Evolutionary conservation across 2,888 invertebrate species (phyloP).

Genomic region (Parnassius smintheus): DNA sequence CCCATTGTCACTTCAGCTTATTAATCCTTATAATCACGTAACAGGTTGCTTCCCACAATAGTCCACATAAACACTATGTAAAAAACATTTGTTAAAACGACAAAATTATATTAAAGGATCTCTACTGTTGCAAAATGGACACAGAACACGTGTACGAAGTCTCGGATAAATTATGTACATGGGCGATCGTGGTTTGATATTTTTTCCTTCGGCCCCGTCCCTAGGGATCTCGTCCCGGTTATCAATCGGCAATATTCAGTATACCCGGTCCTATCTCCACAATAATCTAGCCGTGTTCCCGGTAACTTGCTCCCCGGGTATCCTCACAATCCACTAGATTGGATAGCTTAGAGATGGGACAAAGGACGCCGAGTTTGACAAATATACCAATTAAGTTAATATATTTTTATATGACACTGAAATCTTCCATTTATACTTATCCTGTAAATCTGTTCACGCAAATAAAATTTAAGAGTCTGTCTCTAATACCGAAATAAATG

Average conservation of each 20-base stretch:
- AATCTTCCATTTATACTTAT: no score
- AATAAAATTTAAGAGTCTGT: no score
- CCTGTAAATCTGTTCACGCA: no score
- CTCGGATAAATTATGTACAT: slow-evolving; percentile 70
- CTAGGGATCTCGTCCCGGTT: slow-evolving; percentile 57
- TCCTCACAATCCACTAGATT: background rate
- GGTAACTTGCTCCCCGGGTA: background rate
- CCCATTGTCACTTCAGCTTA: no score
- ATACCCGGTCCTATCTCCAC: slow-evolving; percentile 47
- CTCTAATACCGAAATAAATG: no score
- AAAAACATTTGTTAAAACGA: no score
- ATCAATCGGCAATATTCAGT: slow-evolving; percentile 69
- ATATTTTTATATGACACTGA: no score
- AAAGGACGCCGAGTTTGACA: background rate
- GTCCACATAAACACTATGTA: no score
- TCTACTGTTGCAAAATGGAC: slow-evolving; percentile 4
- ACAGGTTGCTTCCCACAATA: no score
- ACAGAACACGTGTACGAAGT: background rate
- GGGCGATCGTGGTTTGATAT: slow-evolving; percentile 47
- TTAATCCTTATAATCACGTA: background rate
- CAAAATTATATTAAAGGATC: background rate
- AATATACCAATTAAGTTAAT: no score
- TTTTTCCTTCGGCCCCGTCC: slow-evolving; percentile 48
- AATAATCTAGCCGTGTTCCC: slow-evolving; percentile 56
- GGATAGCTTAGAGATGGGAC: background rate